Evolutionary conservation across 2,888 invertebrate species (phyloP).

Genomic region (Synanthedon andrenaeformis): DNA sequence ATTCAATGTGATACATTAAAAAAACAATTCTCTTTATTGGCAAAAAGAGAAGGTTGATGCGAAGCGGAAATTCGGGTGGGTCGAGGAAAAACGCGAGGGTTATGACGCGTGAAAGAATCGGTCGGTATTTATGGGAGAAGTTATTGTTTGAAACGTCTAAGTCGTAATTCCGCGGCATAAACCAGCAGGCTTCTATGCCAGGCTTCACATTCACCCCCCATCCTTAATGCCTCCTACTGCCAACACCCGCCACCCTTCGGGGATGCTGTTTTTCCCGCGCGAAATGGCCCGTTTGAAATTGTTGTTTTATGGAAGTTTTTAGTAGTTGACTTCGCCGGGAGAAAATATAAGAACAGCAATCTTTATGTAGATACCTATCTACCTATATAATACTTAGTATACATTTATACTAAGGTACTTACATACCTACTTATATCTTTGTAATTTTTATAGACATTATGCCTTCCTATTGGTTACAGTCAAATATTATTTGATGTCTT

Average conservation of each 20-base stretch:
- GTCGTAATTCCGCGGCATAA: slow-evolving; percentile 69
- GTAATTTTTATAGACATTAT: too few species aligned
- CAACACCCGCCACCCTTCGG: slow-evolving; percentile 26
- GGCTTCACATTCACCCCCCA: slow-evolving; percentile 53
- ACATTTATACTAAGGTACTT: background rate
- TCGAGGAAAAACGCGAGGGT: slow-evolving; percentile 53
- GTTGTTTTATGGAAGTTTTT: slow-evolving; percentile 71
- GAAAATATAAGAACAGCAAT: slow-evolving; percentile 57
- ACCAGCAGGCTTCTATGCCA: slow-evolving; percentile 49
- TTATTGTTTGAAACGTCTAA: slow-evolving; percentile 72
- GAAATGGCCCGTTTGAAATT: slow-evolving; percentile 70
- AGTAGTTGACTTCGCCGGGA: slow-evolving; percentile 66
- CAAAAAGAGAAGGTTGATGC: background rate
- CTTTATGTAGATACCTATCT: slow-evolving; percentile 33
- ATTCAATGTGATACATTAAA: background rate
- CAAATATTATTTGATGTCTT: too few species aligned
- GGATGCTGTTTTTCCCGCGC: slow-evolving; percentile 67
- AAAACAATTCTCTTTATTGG: background rate
- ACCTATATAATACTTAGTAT: background rate
- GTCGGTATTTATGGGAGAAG: slow-evolving; percentile 63
- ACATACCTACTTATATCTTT: background rate
- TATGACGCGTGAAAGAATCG: slow-evolving; percentile 69
- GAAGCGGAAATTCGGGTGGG: slow-evolving; percentile 15
- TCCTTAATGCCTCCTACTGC: slow-evolving; percentile 7
- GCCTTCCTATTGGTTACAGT: too few species aligned